These are phyloP conservation scores for Trilocha varians DNA, from an alignment of 2,888 invertebrate species.

Conservation along the genomic window DNA sequence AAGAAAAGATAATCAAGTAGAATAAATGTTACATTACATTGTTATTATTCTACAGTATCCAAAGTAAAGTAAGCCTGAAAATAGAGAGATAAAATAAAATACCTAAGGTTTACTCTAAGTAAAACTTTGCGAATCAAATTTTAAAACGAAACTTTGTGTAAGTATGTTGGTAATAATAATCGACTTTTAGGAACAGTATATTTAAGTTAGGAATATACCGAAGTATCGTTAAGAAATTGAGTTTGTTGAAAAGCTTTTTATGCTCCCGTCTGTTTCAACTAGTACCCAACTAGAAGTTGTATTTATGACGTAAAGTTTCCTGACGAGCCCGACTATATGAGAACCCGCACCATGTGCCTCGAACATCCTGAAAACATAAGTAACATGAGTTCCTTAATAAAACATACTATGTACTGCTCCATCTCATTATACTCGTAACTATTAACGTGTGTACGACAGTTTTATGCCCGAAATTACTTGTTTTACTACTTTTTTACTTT, in stretches of 20 bases:
- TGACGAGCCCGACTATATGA: conserved; percentile 12
- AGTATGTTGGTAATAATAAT: no score
- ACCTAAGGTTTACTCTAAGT: no score
- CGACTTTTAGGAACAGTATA: no score
- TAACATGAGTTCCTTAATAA: conserved; percentile 28
- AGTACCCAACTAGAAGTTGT: conserved; percentile 20
- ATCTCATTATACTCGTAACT: conserved; percentile 35
- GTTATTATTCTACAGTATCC: no score
- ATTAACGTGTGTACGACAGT: conserved; percentile 27
- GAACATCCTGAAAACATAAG: conserved; percentile 10
- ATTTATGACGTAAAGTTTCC: conserved; percentile 31
- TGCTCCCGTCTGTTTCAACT: neutral
- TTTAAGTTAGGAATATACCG: neutral
- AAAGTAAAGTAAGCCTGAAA: no score
- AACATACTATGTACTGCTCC: conserved; percentile 27
- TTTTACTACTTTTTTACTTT: conserved; percentile 26
- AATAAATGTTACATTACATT: no score
- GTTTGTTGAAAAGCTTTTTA: neutral
- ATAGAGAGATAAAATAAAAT: no score
- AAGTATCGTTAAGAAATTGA: neutral
- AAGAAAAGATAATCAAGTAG: no score
- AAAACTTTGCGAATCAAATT: no score
- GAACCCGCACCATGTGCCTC: conserved; percentile 6
- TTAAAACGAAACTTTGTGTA: no score
- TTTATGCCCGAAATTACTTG: conserved; percentile 32